Percentiles rank a stretch among this genome's conserved stretches.
phyloP scores from a whole-genome alignment of 2,113 vertebrate species.

The Donacobius atricapilla region DNA sequence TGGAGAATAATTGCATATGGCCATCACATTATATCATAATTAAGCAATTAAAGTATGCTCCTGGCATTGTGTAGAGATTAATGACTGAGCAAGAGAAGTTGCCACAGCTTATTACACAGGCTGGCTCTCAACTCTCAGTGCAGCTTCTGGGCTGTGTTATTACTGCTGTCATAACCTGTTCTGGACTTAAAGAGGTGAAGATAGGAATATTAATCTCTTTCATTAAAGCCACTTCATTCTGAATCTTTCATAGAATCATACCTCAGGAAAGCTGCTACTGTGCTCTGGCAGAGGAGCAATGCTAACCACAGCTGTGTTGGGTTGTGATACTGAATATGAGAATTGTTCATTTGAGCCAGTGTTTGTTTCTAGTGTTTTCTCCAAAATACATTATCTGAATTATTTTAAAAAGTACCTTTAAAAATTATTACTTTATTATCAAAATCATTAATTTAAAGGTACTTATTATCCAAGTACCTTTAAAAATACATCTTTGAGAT shows the following conservation, averaged over 20 bases:
- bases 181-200: not conserved
- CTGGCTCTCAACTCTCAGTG: not conserved
- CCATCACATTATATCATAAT: conserved; percentile 41
- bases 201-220: not conserved
- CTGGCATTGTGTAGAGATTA: conserved; percentile 2
- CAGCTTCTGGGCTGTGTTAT: not conserved
- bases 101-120: not conserved
- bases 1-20: conserved; percentile 33
- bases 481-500: not conserved
- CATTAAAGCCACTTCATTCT: not conserved
- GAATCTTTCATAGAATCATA: not conserved
- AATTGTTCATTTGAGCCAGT: not conserved
- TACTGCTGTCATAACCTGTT: not conserved
- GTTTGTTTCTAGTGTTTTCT: not conserved
- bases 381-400: not conserved
- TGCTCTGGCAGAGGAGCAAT: not conserved
- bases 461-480: too few species aligned
- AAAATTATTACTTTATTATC: too few species aligned
- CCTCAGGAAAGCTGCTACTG: not conserved
- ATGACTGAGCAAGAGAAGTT: conserved; percentile 7
- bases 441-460: too few species aligned
- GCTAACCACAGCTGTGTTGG: not conserved
- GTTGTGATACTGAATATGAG: not conserved
- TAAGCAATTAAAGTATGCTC: conserved; percentile 28
- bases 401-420: too few species aligned